Percentiles rank a stretch among this genome's conserved stretches.
These are phyloP conservation scores for Phymatocera aterrima DNA, from an alignment of 2,888 invertebrate species.

Conservation along the genomic window DNA sequence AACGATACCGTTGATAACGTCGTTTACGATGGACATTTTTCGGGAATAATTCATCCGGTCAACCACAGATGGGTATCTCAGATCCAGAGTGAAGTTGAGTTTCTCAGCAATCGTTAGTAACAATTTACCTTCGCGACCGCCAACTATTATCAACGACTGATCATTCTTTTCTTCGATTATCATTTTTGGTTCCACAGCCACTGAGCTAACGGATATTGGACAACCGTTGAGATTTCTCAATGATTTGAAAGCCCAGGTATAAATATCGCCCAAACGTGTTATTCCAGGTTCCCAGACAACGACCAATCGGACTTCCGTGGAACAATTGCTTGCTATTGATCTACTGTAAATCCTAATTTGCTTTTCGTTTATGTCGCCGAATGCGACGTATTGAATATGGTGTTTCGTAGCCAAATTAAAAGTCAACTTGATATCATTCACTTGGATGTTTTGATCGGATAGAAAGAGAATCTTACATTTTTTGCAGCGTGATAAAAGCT, in stretches of 20 bases:
- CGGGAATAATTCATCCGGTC: conserved; percentile 7
- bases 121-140: conserved; percentile 24
- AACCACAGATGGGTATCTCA: not conserved
- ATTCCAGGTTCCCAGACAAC: conserved; percentile 18
- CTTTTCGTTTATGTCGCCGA: not conserved
- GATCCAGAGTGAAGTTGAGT: not conserved
- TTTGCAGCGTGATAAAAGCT: not conserved
- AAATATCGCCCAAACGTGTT: not conserved
- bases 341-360: not conserved
- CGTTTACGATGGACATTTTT: not conserved
- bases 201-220: conserved; percentile 2
- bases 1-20: not conserved
- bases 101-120: not conserved
- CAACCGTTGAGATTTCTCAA: not conserved
- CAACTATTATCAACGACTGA: not conserved
- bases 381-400: not conserved
- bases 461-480: conserved; percentile 7
- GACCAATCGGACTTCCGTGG: not conserved
- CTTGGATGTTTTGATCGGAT: not conserved
- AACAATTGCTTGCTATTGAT: not conserved
- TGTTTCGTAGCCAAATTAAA: not conserved
- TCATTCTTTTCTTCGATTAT: not conserved
- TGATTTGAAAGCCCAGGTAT: conserved; percentile 5
- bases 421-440: not conserved
- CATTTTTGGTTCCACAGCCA: conserved; percentile 9